Evolutionary conservation across 2,797 vertebrate genomes (phyloP).

Genomic region (Schizothorax lantsangensis): DNA sequence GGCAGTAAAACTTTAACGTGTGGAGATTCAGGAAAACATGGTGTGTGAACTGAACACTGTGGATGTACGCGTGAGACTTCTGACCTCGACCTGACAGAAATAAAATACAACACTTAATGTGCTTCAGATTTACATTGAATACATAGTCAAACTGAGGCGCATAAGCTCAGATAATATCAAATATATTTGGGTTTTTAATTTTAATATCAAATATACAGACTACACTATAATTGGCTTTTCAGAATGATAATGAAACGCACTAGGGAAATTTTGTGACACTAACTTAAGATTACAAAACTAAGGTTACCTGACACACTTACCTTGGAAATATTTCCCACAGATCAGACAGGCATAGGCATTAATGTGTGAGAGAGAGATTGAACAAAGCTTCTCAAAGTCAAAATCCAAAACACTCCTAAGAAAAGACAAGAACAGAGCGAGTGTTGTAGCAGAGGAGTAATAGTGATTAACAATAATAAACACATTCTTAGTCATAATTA

Average conservation of each 20-base stretch:
- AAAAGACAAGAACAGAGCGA: not conserved
- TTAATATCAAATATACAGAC: not conserved
- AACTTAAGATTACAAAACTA: not conserved
- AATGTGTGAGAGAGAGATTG: conserved; percentile 95
- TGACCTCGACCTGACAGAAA: conserved; percentile 86
- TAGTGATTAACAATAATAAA: not conserved
- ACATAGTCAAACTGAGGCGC: not conserved
- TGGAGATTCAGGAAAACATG: conserved; percentile 97
- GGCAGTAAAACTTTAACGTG: conserved; percentile 96
- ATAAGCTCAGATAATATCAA: not conserved
- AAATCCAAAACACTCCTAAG: conserved; percentile 94
- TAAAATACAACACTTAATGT: not conserved
- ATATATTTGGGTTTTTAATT: conserved; percentile 1
- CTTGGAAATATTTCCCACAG: conserved; percentile 97
- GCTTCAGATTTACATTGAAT: not conserved
- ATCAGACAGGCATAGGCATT: conserved; percentile 96
- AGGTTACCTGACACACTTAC: conserved; percentile 66
- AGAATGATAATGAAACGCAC: not conserved
- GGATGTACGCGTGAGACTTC: conserved; percentile 96
- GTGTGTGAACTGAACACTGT: conserved; percentile 95
- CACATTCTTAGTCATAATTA: conserved; percentile 27
- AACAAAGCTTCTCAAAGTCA: conserved; percentile 97
- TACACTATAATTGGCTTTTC: not conserved
- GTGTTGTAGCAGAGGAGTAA: not conserved
- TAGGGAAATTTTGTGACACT: not conserved